Evolutionary conservation across 1,140 invertebrate genomes (phyloP), one percentile per base, ranked within the genome.

Genomic region (Chlorops oryzae): DNA sequence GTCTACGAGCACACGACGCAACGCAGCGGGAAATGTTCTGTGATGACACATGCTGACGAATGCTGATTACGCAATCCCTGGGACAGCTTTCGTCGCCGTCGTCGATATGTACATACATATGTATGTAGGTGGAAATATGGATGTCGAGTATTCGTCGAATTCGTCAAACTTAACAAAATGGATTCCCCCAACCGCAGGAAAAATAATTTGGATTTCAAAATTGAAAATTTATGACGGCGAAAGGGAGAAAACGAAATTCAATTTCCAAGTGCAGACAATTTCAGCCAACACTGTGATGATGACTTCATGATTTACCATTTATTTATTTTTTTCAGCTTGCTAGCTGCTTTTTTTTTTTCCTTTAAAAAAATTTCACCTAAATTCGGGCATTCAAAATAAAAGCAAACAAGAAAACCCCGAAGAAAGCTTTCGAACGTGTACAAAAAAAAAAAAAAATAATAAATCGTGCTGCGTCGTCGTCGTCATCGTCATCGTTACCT

Each of bases 1-100:
- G 65, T 54, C 5, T 5, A n/a, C 35, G 18, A 32, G 27, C 27
- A 32, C n/a, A 32, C n/a, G 7, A 32, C 27, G 27, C n/a, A 32
- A 32, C n/a, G n/a, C 27, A 32, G 7, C 7, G n/a, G n/a, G n/a
- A 32, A 32, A 32, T 13, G 27, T 32, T 9, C n/a, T n/a, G n/a
- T n/a, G n/a, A n/a, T n/a, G n/a, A n/a, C n/a, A n/a, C n/a, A n/a
- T n/a, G n/a, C n/a, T n/a, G n/a, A n/a, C n/a, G n/a, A n/a, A n/a
- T n/a, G n/a, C n/a, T n/a, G n/a, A n/a, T n/a, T n/a, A n/a, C n/a
- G n/a, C n/a, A n/a, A n/a, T n/a, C n/a, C n/a, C n/a, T n/a, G n/a
- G n/a, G n/a, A n/a, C n/a, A n/a, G n/a, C n/a, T n/a, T n/a, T n/a
- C n/a, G n/a, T n/a, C n/a, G n/a, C n/a, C n/a, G n/a, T n/a, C n/a